Evolutionary conservation across 2,113 vertebrate species (phyloP).

Genomic region (Nesogale talazaci): DNA sequence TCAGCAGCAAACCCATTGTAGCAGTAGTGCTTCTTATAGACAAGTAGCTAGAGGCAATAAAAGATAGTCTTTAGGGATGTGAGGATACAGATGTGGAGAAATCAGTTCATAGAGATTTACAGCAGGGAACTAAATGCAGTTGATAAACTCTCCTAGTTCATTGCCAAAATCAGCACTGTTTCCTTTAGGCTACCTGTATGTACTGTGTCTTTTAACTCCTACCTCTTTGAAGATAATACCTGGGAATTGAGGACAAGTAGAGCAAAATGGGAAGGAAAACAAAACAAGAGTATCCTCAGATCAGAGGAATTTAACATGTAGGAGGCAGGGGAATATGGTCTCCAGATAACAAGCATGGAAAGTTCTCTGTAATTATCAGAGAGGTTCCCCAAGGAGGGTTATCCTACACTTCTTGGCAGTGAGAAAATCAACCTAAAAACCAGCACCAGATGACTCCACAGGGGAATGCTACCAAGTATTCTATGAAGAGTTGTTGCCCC

Average conservation of each 20-base stretch:
- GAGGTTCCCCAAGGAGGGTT: too few species aligned
- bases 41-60: neutral
- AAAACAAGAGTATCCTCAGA: neutral
- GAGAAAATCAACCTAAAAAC: too few species aligned
- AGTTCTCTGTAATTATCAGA: too few species aligned
- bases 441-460: too few species aligned
- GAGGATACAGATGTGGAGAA: neutral
- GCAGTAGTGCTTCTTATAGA: neutral
- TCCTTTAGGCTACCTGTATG: neutral
- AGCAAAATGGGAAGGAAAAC: neutral
- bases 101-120: neutral
- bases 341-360: too few species aligned
- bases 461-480: too few species aligned
- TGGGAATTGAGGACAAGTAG: slow-evolving; percentile 5
- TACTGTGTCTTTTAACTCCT: neutral
- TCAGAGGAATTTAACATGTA: neutral
- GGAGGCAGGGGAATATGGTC: too few species aligned
- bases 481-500: too few species aligned
- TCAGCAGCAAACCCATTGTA: neutral
- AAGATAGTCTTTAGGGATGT: neutral
- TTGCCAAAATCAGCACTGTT: neutral
- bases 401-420: too few species aligned
- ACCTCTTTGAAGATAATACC: neutral
- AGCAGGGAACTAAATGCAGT: neutral
- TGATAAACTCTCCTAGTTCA: neutral